These are phyloP conservation scores for Lepidurus couesii DNA, from an alignment of 1,140 invertebrate species.

Conservation along the genomic window DNA sequence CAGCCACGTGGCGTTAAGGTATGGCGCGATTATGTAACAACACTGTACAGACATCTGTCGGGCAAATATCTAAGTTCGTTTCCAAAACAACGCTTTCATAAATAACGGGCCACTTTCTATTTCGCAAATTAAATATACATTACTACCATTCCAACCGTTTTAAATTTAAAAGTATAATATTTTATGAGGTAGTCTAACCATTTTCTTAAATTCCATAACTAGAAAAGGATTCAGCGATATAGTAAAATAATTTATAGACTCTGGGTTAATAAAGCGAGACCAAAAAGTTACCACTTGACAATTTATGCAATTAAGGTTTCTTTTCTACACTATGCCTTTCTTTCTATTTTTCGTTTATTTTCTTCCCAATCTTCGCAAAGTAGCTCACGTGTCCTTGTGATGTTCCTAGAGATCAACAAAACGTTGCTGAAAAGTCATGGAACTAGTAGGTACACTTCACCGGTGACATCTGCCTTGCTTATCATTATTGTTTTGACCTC, in stretches of 20 bases:
- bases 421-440: conserved; percentile 43
- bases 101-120: neutral
- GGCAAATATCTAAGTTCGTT: neutral
- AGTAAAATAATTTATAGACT: neutral
- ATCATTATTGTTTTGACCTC: no score
- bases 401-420: conserved; percentile 48
- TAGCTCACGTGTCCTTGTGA: conserved; percentile 58
- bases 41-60: neutral
- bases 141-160: neutral
- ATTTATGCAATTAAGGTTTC: neutral
- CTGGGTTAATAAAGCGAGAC: neutral
- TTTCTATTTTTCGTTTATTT: no score
- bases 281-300: conserved; percentile 3
- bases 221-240: neutral
- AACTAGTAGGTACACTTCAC: no score
- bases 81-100: conserved; percentile 22
- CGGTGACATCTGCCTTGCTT: no score
- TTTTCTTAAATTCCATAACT: neutral
- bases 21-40: neutral
- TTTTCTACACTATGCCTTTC: conserved; percentile 27
- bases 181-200: neutral
- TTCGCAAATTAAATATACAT: neutral
- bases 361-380: conserved; percentile 63
- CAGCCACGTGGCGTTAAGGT: neutral
- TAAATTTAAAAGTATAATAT: neutral